These are phyloP conservation scores for Podargus strigoides DNA, from an alignment of 2,797 vertebrate genomes.

Conservation along the genomic window DNA sequence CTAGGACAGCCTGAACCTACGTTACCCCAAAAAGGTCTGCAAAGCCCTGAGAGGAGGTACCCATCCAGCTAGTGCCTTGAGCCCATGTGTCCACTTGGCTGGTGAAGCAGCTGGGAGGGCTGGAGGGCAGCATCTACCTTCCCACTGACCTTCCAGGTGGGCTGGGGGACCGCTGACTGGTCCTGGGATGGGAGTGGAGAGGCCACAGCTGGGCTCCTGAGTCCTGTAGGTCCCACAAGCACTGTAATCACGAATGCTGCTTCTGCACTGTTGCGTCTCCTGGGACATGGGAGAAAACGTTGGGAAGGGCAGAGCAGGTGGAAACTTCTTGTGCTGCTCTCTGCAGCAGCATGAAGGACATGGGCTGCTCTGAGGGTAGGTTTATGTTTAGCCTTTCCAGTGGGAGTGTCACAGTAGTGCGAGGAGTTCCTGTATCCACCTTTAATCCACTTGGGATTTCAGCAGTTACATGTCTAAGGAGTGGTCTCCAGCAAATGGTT, in stretches of 20 bases:
- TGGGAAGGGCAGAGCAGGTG: background rate
- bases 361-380: fast-evolving
- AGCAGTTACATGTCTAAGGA: background rate
- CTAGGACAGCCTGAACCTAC: background rate
- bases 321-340: background rate
- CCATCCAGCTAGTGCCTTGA: background rate
- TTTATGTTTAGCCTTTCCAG: background rate
- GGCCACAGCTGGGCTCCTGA: fast-evolving
- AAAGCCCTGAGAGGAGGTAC: background rate
- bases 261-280: background rate
- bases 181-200: background rate
- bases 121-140: background rate
- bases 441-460: background rate
- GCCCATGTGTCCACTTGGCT: fast-evolving
- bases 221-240: background rate
- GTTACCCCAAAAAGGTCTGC: background rate
- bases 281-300: background rate
- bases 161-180: background rate
- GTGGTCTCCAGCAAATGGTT: fast-evolving
- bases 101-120: background rate
- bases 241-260: fast-evolving
- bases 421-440: background rate
- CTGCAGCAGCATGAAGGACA: background rate
- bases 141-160: fast-evolving
- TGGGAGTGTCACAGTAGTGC: background rate